phyloP scores from a whole-genome alignment of 2,888 invertebrate genomes.

The Eupsilia transversa region DNA sequence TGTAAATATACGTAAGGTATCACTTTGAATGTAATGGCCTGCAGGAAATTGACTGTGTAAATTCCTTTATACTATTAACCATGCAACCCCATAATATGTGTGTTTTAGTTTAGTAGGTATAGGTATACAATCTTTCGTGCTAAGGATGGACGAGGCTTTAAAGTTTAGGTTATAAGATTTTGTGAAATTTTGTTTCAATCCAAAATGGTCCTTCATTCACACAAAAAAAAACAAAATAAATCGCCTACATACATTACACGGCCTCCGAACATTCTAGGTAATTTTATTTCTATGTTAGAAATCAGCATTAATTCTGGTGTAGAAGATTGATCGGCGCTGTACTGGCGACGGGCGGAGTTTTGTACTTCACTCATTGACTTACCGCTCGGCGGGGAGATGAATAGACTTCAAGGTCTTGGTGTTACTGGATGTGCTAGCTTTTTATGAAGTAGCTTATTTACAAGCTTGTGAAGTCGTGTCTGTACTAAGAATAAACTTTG shows the following conservation, averaged over 20 bases:
- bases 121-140: not conserved
- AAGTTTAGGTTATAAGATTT: not conserved
- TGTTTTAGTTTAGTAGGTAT: not conserved
- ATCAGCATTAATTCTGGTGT: slow-evolving; percentile 60
- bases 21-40: not conserved
- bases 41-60: not conserved
- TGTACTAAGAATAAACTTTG: not conserved
- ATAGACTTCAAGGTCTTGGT: slow-evolving; percentile 35
- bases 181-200: not conserved
- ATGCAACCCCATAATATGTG: not conserved
- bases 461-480: not conserved
- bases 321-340: slow-evolving; percentile 62
- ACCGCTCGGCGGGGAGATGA: slow-evolving; percentile 61
- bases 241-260: slow-evolving; percentile 48
- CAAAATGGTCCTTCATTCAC: not conserved
- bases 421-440: slow-evolving; percentile 30
- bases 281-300: slow-evolving; percentile 61
- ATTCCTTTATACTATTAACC: not conserved
- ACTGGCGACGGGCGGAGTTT: slow-evolving; percentile 50
- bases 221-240: slow-evolving; percentile 30
- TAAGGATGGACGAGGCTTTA: not conserved
- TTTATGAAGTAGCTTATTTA: not conserved
- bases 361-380: slow-evolving; percentile 70
- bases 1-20: slow-evolving; percentile 9
- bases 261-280: slow-evolving; percentile 43